Evolutionary conservation across 1,140 invertebrate species (phyloP), one percentile per base, ranked within the genome.

Genomic region (Apis florea): DNA sequence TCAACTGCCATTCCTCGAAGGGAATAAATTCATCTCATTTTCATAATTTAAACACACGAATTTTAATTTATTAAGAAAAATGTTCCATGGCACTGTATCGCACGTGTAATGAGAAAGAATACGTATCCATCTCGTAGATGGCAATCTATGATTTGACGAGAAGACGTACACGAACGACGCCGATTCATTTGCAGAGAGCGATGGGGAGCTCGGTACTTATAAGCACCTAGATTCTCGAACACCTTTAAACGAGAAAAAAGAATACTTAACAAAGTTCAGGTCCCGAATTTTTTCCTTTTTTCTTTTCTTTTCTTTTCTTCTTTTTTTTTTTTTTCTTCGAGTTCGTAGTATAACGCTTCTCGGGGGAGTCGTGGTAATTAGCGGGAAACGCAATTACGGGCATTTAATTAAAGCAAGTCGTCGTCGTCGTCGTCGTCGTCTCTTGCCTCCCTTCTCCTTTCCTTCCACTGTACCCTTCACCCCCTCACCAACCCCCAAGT

Each of bases 381-480:
- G 90, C 88, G 90, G 88, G 89, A 90, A 91, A 89, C 82, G 90
- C 87, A 91, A 91, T 91, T 91, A 90, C 90, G 84, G 87, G 85
- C 85, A 91, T 91, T 90, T 90, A 91, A 90, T 91, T 91, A 91
- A 90, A 90, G 84, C 89, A 88, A 87, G 85, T 90, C 86, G 86
- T 84, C 80, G 85, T 86, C 84, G 85, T 83, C 81, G 78, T 78
- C 69, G 68, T 51, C 74, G 70, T 70, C 64, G 63, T 64, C 51
- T n/a, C 66, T 72, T 51, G 19, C 71, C 70, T 58, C 31, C 49
- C 72, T 12, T 21, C 21, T 49, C 47, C 21, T 11, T 47, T 10
- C 64, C 17, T 10, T 1, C 10, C 75, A 12, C 54, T 9, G 31
- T 24, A 70, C 21, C 47, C 51, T 61, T 66, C 58, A 21, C 58